Base-by-base conservation (phyloP, 2,888 invertebrate species). In the Leucophenga maculata region DNA sequence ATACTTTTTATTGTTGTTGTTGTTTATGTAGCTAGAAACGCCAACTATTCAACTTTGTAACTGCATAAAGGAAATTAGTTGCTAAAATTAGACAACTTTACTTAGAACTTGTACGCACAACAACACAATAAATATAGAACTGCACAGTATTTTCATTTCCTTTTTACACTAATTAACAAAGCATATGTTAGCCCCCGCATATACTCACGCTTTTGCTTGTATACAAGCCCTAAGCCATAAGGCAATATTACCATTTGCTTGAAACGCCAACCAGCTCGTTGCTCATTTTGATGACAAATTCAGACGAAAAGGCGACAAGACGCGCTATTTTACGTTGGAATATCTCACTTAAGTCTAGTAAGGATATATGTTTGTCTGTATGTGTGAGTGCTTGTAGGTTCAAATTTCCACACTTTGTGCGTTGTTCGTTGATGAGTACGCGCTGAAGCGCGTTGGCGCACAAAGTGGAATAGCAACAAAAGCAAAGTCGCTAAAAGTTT, bases 271-370 rank as follows among this genome's bases (percentile, higher is more conserved):
- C 50, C 50, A 16, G 50, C 50, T 50, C 50, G 18, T 82, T 81
- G 80, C 82, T 83, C 80, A 81, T 76, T 81, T 81, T 83, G 82
- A 83, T 80, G 80, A 66, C 76, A 77, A 64, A 48, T 20, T 20
- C n/a, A 46, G 22, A 50, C 46, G 8, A 6, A 8, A 64, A 22
- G 46, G 22, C 48, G 57, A 57, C 31, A n/a, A 57, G 26, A n/a
- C 31, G 31, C 59, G 31, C 6, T 32, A 16, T 16, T 50, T 39
- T 39, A 8, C 8, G 39, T 39, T 8, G 39, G 39, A 39, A 39
- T 11, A 18, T 80, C 75, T 83, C 78, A 83, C 83, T 83, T 83
- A 82, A 68, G 57, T 72, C 70, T 79, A 71, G 71, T 48, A 16
- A 13, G 11, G n/a, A n/a, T n/a, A 13, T n/a, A 13, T 13, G 48